Evolutionary conservation across 2,113 vertebrate genomes (phyloP), one percentile per base, ranked within the genome.

Genomic region (Phyllopteryx taeniolatus): DNA sequence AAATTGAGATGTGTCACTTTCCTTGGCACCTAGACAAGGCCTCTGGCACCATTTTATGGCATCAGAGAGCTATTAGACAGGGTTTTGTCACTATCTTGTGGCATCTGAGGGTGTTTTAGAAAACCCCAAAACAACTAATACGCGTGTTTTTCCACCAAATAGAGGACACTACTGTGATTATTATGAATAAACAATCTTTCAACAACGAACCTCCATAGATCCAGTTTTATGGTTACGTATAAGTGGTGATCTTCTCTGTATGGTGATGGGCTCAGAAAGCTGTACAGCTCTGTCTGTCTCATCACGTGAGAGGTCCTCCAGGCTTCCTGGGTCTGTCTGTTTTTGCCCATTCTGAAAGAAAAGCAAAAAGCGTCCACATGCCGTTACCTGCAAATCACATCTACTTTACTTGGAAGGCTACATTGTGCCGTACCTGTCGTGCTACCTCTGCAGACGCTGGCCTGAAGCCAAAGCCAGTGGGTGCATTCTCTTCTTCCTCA

Each of bases 391-490:
- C 27, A 53, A 2, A 35, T 20, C 27, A 39, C 59, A 11, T 27
- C 19, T 33, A 2, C 4, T 4, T 1, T 0, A 12, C 2, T 15
- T 4, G 7, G 6, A 20, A 42, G 2, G 31, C 14, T 31, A 1
- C 8, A 2, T 5, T 43, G 35, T 3, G 54, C 33, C 42, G 27
- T 77, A 79, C 80, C 74, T 86, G 89, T 2, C 82, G 83, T 0
- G 64, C 90, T 66, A 96, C 97, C 93, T 99, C 96, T 3, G 95
- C 93, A 0, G 98, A 98, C 2, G 98, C 98, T 0, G 98, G 98
- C 0, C 98, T 94, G 79, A 99, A 99, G 61, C 98, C 98, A 51
- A 92, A 98, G 20, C 98, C 97, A 0, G 94, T 88, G 0, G 98
- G 97, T 1, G 94, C 95, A 0, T 93, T 96, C 82, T 96, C 94